Evolutionary conservation across 2,797 vertebrate genomes (phyloP).

Genomic region (Takifugu ocellatus): DNA sequence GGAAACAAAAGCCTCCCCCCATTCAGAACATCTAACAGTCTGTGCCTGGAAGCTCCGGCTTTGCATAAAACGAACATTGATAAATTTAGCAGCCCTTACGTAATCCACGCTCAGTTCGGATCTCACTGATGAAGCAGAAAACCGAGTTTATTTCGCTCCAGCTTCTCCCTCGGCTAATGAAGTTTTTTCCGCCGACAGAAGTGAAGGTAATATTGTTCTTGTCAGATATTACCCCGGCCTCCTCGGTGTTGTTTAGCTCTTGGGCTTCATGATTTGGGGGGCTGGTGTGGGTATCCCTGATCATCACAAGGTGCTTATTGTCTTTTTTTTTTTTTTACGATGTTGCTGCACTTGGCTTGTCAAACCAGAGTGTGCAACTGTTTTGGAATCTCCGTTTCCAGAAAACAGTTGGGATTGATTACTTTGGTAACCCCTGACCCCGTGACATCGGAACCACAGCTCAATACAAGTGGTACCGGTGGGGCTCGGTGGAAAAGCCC

Average conservation of each 20-base stretch:
- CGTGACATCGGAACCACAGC: no score
- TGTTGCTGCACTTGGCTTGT: no score
- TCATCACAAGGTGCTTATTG: no score
- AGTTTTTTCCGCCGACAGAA: slow-evolving; percentile 11
- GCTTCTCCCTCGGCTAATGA: slow-evolving; percentile 17
- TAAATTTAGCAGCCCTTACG: slow-evolving; percentile 78
- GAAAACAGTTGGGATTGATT: no score
- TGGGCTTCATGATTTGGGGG: no score
- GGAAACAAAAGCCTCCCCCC: slow-evolving; percentile 64
- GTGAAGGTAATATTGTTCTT: slow-evolving; percentile 36
- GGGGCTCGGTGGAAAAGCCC: no score
- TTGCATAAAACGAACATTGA: slow-evolving; percentile 78
- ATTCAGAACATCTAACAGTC: slow-evolving; percentile 61
- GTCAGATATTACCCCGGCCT: slow-evolving; percentile 5
- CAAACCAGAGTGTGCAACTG: no score
- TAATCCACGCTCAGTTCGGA: slow-evolving; percentile 74
- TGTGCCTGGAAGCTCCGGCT: slow-evolving; percentile 67
- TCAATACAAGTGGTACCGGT: no score
- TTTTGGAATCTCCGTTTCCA: no score
- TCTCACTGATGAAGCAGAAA: slow-evolving; percentile 77
- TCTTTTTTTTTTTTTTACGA: no score
- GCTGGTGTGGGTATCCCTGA: no score
- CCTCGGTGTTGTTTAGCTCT: not conserved
- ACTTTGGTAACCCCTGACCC: no score
- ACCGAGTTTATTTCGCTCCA: slow-evolving; percentile 51